A percentile compares a stretch with the other conserved stretches of the same genome.
phyloP scores from a whole-genome alignment of 1,140 invertebrate species.

The Leptinotarsa lineolata region DNA sequence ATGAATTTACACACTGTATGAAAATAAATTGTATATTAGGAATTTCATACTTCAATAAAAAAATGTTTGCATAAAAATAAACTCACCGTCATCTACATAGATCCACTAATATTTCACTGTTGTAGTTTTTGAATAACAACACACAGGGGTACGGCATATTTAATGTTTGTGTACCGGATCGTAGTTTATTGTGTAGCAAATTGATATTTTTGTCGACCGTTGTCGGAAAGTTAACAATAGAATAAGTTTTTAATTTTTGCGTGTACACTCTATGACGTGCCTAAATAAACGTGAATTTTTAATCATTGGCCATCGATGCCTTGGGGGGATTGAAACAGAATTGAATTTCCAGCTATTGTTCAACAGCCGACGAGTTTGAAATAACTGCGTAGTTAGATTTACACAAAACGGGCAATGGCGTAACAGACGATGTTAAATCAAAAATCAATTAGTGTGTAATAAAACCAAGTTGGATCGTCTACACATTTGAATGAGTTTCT shows the following conservation, averaged over 20 bases:
- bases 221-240: conserved; percentile 45
- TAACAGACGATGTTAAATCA: not conserved
- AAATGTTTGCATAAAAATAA: no score
- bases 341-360: conserved; percentile 52
- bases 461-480: no score
- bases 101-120: not conserved
- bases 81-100: no score
- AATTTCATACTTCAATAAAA: no score
- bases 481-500: no score
- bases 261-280: conserved; percentile 39
- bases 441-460: no score
- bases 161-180: not conserved
- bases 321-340: conserved; percentile 48
- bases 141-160: conserved; percentile 13
- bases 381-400: not conserved
- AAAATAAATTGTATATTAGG: no score
- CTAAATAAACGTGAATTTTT: conserved; percentile 53
- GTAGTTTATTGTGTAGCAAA: conserved; percentile 31
- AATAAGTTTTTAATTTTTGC: conserved; percentile 48
- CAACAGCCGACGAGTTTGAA: conserved; percentile 39
- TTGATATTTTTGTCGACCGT: conserved; percentile 40
- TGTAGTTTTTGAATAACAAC: conserved; percentile 6
- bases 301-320: conserved; percentile 50
- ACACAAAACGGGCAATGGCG: not conserved
- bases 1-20: no score